Percentiles rank a stretch among this genome's conserved stretches.
phyloP scores from a whole-genome alignment of 2,888 invertebrate genomes.

The Pyrgus malvae region DNA sequence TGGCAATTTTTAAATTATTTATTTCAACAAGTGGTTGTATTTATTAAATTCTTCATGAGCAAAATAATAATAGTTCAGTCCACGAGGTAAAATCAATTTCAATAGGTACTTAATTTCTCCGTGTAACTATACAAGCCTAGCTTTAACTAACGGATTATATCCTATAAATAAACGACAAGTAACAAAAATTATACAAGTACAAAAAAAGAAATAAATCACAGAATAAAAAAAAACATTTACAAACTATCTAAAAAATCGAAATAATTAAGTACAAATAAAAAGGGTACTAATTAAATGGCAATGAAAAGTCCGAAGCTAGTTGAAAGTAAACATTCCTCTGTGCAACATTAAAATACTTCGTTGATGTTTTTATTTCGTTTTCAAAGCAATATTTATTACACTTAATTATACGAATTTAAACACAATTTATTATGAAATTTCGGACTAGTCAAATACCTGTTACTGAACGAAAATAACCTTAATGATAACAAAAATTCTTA shows the following conservation, averaged over 20 bases:
- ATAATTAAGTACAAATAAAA: slow-evolving; percentile 52
- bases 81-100: neutral
- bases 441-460: slow-evolving; percentile 69
- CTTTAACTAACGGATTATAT: slow-evolving; percentile 67
- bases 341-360: neutral
- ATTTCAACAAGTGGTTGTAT: slow-evolving; percentile 1
- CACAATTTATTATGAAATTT: slow-evolving; percentile 40
- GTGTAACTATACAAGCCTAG: slow-evolving; percentile 51
- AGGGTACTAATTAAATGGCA: slow-evolving; percentile 61
- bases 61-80: slow-evolving; percentile 1
- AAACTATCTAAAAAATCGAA: slow-evolving; percentile 45
- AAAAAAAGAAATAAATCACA: slow-evolving; percentile 69
- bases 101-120: slow-evolving; percentile 25
- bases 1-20: slow-evolving; percentile 32
- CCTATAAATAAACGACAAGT: slow-evolving; percentile 53
- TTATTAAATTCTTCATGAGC: neutral
- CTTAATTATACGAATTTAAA: neutral
- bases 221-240: slow-evolving; percentile 62
- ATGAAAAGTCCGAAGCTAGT: slow-evolving; percentile 65
- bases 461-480: slow-evolving; percentile 16
- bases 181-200: slow-evolving; percentile 53
- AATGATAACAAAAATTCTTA: slow-evolving; percentile 31
- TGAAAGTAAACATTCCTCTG: neutral
- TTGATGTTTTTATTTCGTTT: too few relatives aligned
- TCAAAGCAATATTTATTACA: too few relatives aligned